Conservation (phyloP, 2,888 invertebrate genomes). For the Drosophila quinaria region DNA sequence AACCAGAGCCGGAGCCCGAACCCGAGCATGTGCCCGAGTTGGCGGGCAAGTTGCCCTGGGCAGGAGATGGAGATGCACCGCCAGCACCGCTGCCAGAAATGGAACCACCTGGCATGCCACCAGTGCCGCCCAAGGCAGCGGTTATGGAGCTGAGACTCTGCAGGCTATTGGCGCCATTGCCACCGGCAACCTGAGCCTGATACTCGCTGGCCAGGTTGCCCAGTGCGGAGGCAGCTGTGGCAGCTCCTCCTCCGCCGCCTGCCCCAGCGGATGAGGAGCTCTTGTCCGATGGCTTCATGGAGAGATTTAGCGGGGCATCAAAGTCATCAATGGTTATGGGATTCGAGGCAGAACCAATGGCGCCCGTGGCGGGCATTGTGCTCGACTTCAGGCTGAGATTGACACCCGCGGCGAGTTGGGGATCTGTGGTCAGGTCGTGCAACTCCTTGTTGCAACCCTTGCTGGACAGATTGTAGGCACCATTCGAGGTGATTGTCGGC, state of each 20-base stretch:
- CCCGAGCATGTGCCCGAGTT: conserved; percentile 51
- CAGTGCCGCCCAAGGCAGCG: conserved; percentile 84
- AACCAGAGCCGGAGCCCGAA: no score
- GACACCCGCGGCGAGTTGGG: conserved; percentile 77
- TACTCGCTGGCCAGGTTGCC: conserved; percentile 58
- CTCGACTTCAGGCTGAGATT: conserved; percentile 84
- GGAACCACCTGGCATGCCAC: conserved; percentile 66
- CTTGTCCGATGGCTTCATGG: conserved; percentile 89
- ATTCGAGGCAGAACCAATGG: conserved; percentile 82
- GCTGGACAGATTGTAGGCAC: conserved; percentile 86
- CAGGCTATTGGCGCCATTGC: conserved; percentile 82
- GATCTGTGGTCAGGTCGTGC: conserved; percentile 82
- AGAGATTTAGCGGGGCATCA: conserved; percentile 93
- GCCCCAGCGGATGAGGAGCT: conserved; percentile 39
- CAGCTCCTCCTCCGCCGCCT: background rate
- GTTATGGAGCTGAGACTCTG: conserved; percentile 86
- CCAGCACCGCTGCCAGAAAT: conserved; percentile 68
- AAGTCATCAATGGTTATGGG: conserved; percentile 87
- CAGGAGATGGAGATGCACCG: conserved; percentile 65
- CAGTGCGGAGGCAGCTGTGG: conserved; percentile 33
- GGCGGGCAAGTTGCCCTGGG: conserved; percentile 52
- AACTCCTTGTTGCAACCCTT: conserved; percentile 82
- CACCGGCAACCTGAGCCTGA: conserved; percentile 53
- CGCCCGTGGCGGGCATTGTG: conserved; percentile 52
- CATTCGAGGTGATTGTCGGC: conserved; percentile 88